Conservation (phyloP, 1,140 invertebrate species). For the Phthorimaea operculella region DNA sequence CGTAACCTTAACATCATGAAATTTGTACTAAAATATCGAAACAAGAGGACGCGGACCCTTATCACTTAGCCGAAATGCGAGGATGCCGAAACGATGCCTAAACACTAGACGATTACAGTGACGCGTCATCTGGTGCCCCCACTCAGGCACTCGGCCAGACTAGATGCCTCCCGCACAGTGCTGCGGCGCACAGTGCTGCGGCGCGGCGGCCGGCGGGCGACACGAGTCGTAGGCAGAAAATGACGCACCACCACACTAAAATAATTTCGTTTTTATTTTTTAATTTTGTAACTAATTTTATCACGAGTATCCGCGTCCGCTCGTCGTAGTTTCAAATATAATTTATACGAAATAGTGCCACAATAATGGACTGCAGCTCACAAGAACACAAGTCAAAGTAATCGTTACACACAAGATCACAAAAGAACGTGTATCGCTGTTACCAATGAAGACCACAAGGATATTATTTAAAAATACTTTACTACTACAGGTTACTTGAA, state of each 20-base stretch:
- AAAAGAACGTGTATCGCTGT: conserved; percentile 60
- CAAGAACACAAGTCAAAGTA: conserved; percentile 38
- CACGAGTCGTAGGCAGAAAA: conserved; percentile 16
- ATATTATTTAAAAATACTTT: conserved; percentile 50
- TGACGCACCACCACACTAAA: conserved; percentile 28
- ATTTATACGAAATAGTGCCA: conserved; percentile 42
- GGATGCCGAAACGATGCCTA: conserved; percentile 64
- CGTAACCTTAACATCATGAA: conserved; percentile 67
- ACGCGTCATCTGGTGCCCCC: too few species aligned
- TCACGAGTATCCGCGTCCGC: conserved; percentile 57
- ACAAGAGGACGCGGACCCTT: conserved; percentile 51
- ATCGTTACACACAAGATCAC: conserved; percentile 40
- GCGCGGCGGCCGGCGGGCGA: background rate
- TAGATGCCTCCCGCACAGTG: background rate
- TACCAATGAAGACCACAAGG: conserved; percentile 65
- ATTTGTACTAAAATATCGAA: conserved; percentile 69
- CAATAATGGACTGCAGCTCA: conserved; percentile 37
- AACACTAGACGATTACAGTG: conserved; percentile 40
- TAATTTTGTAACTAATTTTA: conserved; percentile 64
- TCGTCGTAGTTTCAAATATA: conserved; percentile 61
- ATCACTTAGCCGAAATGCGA: conserved; percentile 66
- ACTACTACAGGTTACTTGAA: conserved; percentile 39
- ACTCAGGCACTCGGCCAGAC: too few species aligned
- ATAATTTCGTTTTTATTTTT: conserved; percentile 55
- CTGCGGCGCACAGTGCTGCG: conserved; percentile 13